Base-by-base conservation (phyloP, 2,797 vertebrate species). In the Scolopax rusticola region DNA sequence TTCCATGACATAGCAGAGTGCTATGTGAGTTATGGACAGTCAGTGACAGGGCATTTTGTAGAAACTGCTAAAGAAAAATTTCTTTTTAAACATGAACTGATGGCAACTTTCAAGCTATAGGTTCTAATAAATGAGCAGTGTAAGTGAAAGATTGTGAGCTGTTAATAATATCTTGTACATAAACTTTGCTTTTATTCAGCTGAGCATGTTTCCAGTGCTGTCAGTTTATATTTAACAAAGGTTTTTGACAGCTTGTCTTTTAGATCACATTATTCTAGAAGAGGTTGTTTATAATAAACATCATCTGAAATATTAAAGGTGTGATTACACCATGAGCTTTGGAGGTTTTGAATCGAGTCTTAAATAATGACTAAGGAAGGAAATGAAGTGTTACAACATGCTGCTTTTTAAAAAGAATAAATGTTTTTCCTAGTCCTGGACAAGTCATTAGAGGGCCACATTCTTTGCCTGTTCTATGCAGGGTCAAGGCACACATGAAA, bases 191-290 rank as follows among this genome's bases (percentile, higher is more conserved):
- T 2, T 89, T 95, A 84, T 94, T 96, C 78, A 87, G 76, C 88
- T 92, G 20, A 95, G 41, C 28, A 6, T 89, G 61, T 89, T 96
- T 96, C 45, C 60, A 76, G 3, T 71, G 64, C 48, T 92, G 75
- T 53, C 87, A 65, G 86, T 87, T 90, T 95, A 90, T 90, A 90
- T 93, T 97, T 95, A 95, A 95, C 43, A 57, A 83, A 56, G 47
- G 76, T 38, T 95, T 95, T 91, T 94, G 90, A 97, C 93, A 97
- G 88, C 75, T 86, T 93, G 68, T 86, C 64, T 81, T 93, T 84
- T 67, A 70, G 82, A 82, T 73, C 40, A 40, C 67, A 47, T 96
- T 95, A 90, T 90, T 95, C 77, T 45, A 38, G 76, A 93, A 84
- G 63, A 15, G 40, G 32, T 68, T 83, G 81, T 96, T 96, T 94